Evolutionary conservation across 2,888 invertebrate genomes (phyloP).

Genomic region (Hirtodrosophila alboralis): DNA sequence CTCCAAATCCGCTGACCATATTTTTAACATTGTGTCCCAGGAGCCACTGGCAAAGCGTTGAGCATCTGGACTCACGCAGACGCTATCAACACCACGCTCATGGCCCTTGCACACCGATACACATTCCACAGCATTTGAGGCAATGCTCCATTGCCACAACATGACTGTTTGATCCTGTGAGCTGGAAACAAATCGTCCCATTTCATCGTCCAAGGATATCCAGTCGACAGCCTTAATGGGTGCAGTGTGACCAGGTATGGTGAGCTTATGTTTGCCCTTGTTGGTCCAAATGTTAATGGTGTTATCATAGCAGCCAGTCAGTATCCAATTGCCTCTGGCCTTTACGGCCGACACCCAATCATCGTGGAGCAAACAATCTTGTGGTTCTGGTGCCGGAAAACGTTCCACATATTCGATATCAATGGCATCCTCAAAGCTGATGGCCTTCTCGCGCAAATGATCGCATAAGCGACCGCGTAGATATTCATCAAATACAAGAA

Average conservation of each 20-base stretch:
- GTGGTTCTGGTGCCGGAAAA: slow-evolving; percentile 95
- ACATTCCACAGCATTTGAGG: slow-evolving; percentile 90
- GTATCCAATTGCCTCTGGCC: slow-evolving; percentile 89
- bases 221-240: slow-evolving; percentile 95
- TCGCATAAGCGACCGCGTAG: slow-evolving; percentile 87
- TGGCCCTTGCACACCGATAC: slow-evolving; percentile 94
- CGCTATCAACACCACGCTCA: slow-evolving; percentile 95
- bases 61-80: slow-evolving; percentile 89
- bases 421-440: slow-evolving; percentile 93
- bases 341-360: slow-evolving; percentile 98
- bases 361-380: slow-evolving; percentile 96
- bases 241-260: slow-evolving; percentile 93
- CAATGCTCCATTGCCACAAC: slow-evolving; percentile 94
- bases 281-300: slow-evolving; percentile 95
- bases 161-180: slow-evolving; percentile 97
- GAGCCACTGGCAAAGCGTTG: slow-evolving; percentile 91
- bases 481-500: slow-evolving; percentile 93
- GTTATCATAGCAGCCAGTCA: slow-evolving; percentile 97
- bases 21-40: slow-evolving; percentile 95
- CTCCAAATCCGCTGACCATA: slow-evolving; percentile 91
- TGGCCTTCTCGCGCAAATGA: slow-evolving; percentile 90
- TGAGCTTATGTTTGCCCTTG: slow-evolving; percentile 92
- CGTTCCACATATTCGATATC: slow-evolving; percentile 96
- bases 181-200: slow-evolving; percentile 90
- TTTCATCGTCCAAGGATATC: slow-evolving; percentile 89